Evolutionary conservation across 2,888 invertebrate species (phyloP).

Genomic region (Ferdinandea cuprea): DNA sequence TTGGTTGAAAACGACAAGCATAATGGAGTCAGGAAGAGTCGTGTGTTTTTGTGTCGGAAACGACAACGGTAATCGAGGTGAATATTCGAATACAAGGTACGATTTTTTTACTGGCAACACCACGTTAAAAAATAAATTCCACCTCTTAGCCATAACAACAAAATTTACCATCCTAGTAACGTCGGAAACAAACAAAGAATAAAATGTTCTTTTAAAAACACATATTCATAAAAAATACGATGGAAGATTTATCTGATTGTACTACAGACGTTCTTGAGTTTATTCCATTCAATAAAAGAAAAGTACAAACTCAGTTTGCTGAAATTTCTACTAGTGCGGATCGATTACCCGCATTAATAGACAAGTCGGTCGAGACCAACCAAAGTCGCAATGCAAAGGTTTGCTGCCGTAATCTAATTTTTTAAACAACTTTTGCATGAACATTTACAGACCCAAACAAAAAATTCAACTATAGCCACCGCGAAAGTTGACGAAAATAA

Average conservation of each 20-base stretch:
- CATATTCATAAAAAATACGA: conserved; percentile 47
- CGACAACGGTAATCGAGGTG: too few relatives aligned
- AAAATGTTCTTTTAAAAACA: not conserved
- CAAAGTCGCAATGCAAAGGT: conserved; percentile 75
- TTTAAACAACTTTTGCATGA: not conserved
- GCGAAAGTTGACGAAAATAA: conserved; percentile 82
- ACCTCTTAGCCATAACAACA: conserved; percentile 2
- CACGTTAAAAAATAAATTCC: not conserved
- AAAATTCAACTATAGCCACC: conserved; percentile 58
- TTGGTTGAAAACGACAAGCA: too few relatives aligned
- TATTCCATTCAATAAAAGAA: conserved; percentile 82
- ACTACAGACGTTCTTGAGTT: conserved; percentile 84
- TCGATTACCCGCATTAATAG: conserved; percentile 75
- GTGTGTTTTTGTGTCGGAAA: too few relatives aligned
- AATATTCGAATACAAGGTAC: too few relatives aligned
- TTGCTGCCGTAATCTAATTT: conserved; percentile 3
- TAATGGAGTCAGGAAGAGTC: too few relatives aligned
- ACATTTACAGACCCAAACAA: conserved; percentile 82
- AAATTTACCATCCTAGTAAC: not conserved
- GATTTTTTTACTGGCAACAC: not conserved
- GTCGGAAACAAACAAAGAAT: not conserved
- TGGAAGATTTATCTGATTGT: conserved; percentile 83
- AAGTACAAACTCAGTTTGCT: conserved; percentile 80
- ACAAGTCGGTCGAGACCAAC: conserved; percentile 77
- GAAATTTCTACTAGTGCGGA: conserved; percentile 80